phyloP scores from a whole-genome alignment of 1,140 invertebrate genomes.

The Macrobrachium nipponense region DNA sequence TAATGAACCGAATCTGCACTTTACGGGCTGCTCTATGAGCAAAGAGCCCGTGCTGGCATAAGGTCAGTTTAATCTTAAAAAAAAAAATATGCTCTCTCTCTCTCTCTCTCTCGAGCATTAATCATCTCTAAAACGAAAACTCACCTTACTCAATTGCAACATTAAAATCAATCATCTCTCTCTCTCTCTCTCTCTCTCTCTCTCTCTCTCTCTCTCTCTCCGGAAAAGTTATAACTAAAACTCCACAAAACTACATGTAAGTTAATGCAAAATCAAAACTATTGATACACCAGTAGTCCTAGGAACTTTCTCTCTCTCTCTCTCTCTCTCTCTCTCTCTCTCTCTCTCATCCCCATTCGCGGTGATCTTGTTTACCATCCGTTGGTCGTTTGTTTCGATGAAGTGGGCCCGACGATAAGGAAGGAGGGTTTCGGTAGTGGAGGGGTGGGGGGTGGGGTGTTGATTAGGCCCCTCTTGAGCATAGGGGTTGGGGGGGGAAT shows the following conservation, averaged over 20 bases:
- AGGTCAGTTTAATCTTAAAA: too few species aligned
- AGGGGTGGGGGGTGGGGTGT: conserved; percentile 5
- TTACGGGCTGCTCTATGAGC: too few species aligned
- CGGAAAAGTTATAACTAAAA: too few species aligned
- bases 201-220: conserved; percentile 16
- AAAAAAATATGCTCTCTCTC: too few species aligned
- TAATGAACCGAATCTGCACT: too few species aligned
- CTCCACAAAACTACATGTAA: too few species aligned
- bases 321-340: conserved; percentile 33
- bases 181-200: conserved; percentile 16
- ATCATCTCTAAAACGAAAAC: background rate
- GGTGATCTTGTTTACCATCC: background rate
- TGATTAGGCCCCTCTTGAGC: too few species aligned
- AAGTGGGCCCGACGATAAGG: too few species aligned
- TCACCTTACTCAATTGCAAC: background rate
- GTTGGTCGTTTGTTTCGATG: background rate
- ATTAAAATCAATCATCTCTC: background rate
- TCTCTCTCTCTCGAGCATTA: background rate
- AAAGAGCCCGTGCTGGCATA: too few species aligned
- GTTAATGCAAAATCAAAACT: too few species aligned
- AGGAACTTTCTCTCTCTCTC: conserved; percentile 19
- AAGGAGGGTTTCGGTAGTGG: background rate
- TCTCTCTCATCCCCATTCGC: conserved; percentile 12
- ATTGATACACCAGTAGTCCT: too few species aligned
- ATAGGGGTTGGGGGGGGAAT: background rate